Base-by-base conservation (phyloP, 2,113 vertebrate species). In the Heloderma charlesbogerti region DNA sequence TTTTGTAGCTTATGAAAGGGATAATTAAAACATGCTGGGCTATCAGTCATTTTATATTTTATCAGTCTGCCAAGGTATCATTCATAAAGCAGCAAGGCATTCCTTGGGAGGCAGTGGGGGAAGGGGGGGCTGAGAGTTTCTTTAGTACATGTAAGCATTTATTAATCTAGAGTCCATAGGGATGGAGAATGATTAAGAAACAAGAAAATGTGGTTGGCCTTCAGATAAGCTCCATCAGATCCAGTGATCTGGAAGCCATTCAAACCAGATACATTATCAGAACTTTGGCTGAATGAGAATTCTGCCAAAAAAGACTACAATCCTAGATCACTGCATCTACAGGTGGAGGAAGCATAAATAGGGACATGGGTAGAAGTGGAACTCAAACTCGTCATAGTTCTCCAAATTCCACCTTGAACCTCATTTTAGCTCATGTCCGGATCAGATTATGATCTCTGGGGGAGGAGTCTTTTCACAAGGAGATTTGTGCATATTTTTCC, bases 1-100 rank as follows among this genome's bases (percentile, higher is more conserved):
- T 97, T 95, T 95, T 94, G 86, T 95, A 93, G 94, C 94, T 97
- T 97, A 96, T 95, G 96, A 95, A 96, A 93, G 92, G 96, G 96
- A 96, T 96, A 96, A 98, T 97, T 96, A 97, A 96, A 97, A 92
- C 91, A 67, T 94, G 93, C 92, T 93, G 92, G 92, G 91, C 91
- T 94, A 94, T 96, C 91, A 88, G 90, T 92, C 87, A 94, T 79
- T 92, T 96, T 94, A 91, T 92, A 92, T 96, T 96, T 95, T 85
- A 8, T 90, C 79, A 89, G 84, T 82, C 9, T 89, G 40, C 78
- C 91, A 89, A 87, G 15, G 3, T 81, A 51, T 45, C 31, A 6
- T 89, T 92, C 0, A 0, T 3, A 6, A 25, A 25, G 4, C 80
- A 89, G 54, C 0, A 0, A 66, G 92, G 51, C 80, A 78, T 92